Base-by-base conservation (phyloP, 2,888 invertebrate genomes). In the Odontothrips loti region DNA sequence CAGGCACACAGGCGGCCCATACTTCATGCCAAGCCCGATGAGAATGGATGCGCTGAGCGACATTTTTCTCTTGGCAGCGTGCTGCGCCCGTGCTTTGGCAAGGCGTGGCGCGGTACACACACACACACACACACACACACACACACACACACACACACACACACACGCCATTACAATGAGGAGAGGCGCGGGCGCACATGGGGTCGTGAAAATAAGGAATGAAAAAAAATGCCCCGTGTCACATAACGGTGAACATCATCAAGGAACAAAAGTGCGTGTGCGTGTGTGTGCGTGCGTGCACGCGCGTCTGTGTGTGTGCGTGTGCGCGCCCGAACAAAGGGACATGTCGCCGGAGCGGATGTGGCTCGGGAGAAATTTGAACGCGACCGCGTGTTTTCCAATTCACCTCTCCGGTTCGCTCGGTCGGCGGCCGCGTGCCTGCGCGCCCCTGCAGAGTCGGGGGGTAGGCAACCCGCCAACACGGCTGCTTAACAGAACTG, bases 31-130 rank as follows among this genome's bases (percentile, higher is more conserved):
- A 8, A 6, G 58, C 20, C 58, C 58, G 58, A 58, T 17, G 58
- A 58, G 58, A 58, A n/a, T 58, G 58, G 51, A 58, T 58, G 58
- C 58, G 58, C 17, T 58, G 58, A 58, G 58, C 58, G 58, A 58
- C 58, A 58, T 58, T 58, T 58, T 58, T 58, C 58, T 58, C 58
- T 43, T 58, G 58, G 58, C 58, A 58, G 58, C 58, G 17, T 17
- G 58, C 20, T n/a, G 12, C 58, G 58, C 58, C 58, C 51, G 51
- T 51, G 51, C 15, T 20, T 12, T 51, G 51, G 51, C 51, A 20
- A 17, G 51, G 51, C 51, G 51, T 51, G 51, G 58, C 17, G 10
- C 6, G 58, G 58, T 15, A 6, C 34, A 43, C 58, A 20, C n/a
- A 20, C 58, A n/a, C 58, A 58, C 58, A 20, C 58, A 15, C 34